Evolutionary conservation across 1,140 invertebrate genomes (phyloP).

Genomic region (Calliphora vicina): DNA sequence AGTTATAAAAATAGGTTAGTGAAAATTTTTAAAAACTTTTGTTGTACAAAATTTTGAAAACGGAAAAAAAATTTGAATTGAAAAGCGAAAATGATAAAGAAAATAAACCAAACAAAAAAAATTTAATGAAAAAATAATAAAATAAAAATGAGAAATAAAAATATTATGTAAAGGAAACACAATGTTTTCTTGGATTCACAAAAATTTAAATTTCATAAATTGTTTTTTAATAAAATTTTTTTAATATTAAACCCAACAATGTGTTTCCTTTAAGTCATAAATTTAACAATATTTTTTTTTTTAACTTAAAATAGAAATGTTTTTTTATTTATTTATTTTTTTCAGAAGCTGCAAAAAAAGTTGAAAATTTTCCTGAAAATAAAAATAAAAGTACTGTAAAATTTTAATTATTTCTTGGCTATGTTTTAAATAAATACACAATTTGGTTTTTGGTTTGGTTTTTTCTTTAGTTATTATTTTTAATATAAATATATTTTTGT

Average conservation of each 20-base stretch:
- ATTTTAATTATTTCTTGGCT: background rate
- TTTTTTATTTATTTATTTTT: too few species aligned
- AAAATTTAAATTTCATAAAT: too few species aligned
- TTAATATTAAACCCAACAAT: too few species aligned
- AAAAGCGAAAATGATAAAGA: conserved; percentile 8
- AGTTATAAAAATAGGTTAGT: conserved; percentile 63
- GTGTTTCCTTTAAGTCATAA: too few species aligned
- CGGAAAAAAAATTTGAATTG: conserved; percentile 40
- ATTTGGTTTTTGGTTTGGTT: background rate
- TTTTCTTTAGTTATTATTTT: conserved; percentile 25
- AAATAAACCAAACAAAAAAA: background rate
- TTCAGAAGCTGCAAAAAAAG: background rate
- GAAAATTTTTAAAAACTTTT: conserved; percentile 49
- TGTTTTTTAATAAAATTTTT: too few species aligned
- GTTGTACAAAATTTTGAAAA: conserved; percentile 41
- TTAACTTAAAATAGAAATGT: too few species aligned
- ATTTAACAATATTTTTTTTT: too few species aligned
- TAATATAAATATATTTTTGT: conserved; percentile 15
- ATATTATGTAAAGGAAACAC: background rate
- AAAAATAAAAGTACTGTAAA: background rate
- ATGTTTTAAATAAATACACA: conserved; percentile 25
- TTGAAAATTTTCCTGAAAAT: conserved; percentile 14
- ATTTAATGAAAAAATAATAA: background rate
- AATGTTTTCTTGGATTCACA: too few species aligned
- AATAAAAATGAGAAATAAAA: background rate